Base-by-base conservation (phyloP, 1,140 invertebrate genomes). In the Cataglyphis hispanica region DNA sequence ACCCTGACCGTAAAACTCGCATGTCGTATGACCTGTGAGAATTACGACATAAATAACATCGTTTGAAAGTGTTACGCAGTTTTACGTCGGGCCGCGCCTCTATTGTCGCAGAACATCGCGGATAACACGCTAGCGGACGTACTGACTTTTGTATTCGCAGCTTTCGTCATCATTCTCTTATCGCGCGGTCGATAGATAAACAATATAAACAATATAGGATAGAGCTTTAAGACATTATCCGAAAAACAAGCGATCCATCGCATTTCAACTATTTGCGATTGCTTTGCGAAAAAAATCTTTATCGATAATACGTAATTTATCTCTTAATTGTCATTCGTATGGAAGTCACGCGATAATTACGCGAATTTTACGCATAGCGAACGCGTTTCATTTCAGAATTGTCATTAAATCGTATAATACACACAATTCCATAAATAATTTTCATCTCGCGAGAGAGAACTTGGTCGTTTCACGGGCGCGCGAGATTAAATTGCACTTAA, bases 181-280 rank as follows among this genome's bases (percentile, higher is more conserved):
- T 81, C 77, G 53, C 50, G 64, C 63, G 77, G 31, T 81, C 78
- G n/a, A 83, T 83, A 72, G 66, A 83, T 83, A 83, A 83, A n/a
- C n/a, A n/a, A n/a, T n/a, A n/a, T n/a, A n/a, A 53, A 3, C n/a
- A 53, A 67, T 37, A n/a, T 40, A 37, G 43, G 50, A 19, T 13
- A 31, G 22, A 16, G 11, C 25, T 10, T 25, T 40, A 69, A 69
- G 43, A 53, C 22, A 7, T 76, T 61, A 76, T 10, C 40, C n/a
- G 27, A 66, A 19, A 78, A 6, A 4, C 7, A 22, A 40, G 27
- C 8, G 8, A 34, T 67, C n/a, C 8, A 53, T 25, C 8, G 13
- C n/a, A 7, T 56, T 56, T 56, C 53, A 6, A 7, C 8, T 53
- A 43, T 10, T 46, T 16, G 13, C 13, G 4, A 46, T 46, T 46